Conservation (phyloP, 2,888 invertebrate genomes). For the Lamellibrachia columna region DNA sequence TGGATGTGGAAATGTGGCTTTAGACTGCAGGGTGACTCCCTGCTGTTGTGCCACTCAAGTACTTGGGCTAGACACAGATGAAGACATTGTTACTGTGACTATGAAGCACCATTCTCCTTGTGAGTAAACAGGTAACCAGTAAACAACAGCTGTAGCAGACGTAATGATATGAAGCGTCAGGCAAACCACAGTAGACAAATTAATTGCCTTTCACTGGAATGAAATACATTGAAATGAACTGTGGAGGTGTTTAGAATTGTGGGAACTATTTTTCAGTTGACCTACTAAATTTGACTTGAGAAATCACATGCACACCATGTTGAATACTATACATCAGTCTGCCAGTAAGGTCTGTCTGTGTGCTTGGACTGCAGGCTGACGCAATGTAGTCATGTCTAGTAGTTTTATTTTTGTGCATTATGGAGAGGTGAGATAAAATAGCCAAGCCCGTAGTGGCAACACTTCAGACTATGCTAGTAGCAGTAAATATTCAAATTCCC, state of each 20-base stretch:
- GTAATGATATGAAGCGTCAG: neutral
- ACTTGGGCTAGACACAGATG: neutral
- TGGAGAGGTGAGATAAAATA: neutral
- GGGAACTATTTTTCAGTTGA: neutral
- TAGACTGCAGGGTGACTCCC: neutral
- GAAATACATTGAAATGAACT: neutral
- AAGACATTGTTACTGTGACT: neutral
- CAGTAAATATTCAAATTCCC: neutral
- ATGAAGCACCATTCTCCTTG: neutral
- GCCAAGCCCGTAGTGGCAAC: neutral
- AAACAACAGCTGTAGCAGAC: neutral
- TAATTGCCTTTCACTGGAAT: neutral
- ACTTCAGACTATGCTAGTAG: neutral
- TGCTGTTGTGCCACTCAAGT: neutral
- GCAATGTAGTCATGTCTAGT: neutral
- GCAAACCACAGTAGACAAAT: neutral
- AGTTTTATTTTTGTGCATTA: neutral
- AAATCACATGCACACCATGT: neutral
- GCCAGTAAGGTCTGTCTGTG: neutral
- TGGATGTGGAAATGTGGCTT: neutral
- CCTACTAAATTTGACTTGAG: neutral
- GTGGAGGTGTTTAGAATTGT: neutral
- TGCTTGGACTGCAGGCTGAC: neutral
- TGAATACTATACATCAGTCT: neutral
- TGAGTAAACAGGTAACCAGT: neutral